These are phyloP conservation scores for Halichoerus grypus DNA, from an alignment of 2,113 vertebrate genomes.

Conservation along the genomic window DNA sequence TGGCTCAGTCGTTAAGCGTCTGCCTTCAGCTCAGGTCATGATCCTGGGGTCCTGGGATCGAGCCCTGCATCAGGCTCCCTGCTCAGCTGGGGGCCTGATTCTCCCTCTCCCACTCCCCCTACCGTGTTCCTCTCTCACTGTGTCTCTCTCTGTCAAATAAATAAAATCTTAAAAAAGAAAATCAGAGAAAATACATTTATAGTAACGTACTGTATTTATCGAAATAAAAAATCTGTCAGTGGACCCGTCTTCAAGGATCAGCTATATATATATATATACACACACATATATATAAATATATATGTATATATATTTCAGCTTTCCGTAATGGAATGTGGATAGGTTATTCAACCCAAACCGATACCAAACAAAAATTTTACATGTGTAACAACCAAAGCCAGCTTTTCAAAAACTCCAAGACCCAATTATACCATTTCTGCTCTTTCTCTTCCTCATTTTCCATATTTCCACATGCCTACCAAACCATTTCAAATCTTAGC, in stretches of 20 bases:
- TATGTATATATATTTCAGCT: background rate
- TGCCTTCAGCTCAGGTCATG: too few relatives aligned
- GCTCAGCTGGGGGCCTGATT: too few relatives aligned
- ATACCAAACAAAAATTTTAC: background rate
- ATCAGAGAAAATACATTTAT: background rate
- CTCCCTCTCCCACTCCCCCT: too few relatives aligned
- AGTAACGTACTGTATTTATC: background rate
- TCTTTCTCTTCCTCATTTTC: background rate
- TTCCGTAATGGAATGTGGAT: constrained; percentile 11
- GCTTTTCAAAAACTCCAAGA: constrained; percentile 41
- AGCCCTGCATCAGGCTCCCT: too few relatives aligned
- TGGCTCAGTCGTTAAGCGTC: too few relatives aligned
- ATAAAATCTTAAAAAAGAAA: background rate
- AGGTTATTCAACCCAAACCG: constrained; percentile 6
- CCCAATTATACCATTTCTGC: background rate
- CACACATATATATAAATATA: too few relatives aligned
- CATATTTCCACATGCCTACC: background rate
- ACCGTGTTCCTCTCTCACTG: too few relatives aligned
- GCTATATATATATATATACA: background rate
- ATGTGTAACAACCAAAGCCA: background rate
- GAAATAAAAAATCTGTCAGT: background rate
- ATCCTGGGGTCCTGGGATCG: too few relatives aligned
- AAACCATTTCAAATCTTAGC: constrained; percentile 30
- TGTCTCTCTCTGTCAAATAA: too few relatives aligned
- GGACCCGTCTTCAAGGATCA: background rate